Evolutionary conservation across 2,888 invertebrate genomes (phyloP), one percentile per base, ranked within the genome.

Genomic region (Ichneumoninae sp.): DNA sequence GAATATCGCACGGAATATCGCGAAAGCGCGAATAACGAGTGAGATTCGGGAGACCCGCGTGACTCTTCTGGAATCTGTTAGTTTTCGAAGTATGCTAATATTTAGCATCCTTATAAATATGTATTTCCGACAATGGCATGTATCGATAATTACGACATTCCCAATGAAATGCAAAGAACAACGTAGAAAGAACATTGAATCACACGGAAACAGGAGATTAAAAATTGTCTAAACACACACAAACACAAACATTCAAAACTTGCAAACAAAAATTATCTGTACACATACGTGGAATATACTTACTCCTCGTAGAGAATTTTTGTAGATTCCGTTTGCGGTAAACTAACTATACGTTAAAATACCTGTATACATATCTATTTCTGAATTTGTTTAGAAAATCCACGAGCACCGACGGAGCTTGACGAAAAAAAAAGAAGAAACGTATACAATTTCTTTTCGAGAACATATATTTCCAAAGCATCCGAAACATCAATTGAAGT

Each of bases 11-110:
- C 0, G 7, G 19, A 54, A n/a, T 54, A 68, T 69, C 36, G 60
- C 30, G 52, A 40, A 60, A 36, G 22, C 40, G 30, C 19, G 10
- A 33, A n/a, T 72, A 4, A 13, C 16, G 44, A 36, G 16, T 36
- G 19, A 19, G 40, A 40, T 40, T 40, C 40, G 40, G 40, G 40
- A 8, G 1, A 40, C 40, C 40, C 40, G 40, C 40, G 40, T 40
- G 4, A 19, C 16, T 30, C n/a, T 70, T 6, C 33, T 10, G 50
- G 50, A 77, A 80, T 80, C 65, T 70, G 19, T 80, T 44, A 30
- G 70, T 60, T 80, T 69, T 52, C 79, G 26, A 57, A 68, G 75
- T 66, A 86, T 86, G 85, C 86, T 85, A 84, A 86, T 86, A 86
- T 86, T 86, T 86, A 86, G 86, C 86, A 85, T 83, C 47, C 62